Conservation (phyloP, 2,888 invertebrate genomes). For the Idaea straminata region DNA sequence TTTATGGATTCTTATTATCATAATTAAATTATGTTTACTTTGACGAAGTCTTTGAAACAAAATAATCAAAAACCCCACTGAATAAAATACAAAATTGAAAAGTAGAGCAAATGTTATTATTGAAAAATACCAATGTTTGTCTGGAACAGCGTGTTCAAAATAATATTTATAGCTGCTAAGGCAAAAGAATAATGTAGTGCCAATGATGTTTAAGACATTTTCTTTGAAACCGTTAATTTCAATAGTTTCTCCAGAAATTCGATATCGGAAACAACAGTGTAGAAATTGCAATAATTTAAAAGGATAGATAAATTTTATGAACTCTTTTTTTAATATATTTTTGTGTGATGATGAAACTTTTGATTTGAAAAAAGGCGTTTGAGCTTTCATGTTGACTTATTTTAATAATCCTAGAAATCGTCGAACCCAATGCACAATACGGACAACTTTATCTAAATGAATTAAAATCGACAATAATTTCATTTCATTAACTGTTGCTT, state of each 20-base stretch:
- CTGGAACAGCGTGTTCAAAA: background rate
- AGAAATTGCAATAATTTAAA: background rate
- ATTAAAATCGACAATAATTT: too few species aligned
- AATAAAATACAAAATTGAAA: background rate
- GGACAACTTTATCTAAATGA: too few species aligned
- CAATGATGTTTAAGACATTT: background rate
- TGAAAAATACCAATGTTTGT: background rate
- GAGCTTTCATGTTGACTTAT: background rate
- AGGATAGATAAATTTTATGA: background rate
- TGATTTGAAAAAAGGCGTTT: background rate
- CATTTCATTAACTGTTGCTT: too few species aligned
- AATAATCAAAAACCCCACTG: background rate
- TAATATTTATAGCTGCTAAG: background rate
- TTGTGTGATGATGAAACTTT: background rate
- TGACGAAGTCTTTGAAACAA: background rate
- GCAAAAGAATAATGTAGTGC: background rate
- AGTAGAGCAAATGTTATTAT: background rate
- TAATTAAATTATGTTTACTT: background rate
- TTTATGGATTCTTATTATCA: background rate
- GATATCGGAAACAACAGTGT: background rate
- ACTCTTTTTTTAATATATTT: background rate
- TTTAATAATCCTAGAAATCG: too few species aligned
- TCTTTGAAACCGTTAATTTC: background rate
- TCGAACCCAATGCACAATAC: too few species aligned
- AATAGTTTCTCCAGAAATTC: background rate